A percentile compares a stretch with the other conserved stretches of the same genome.
phyloP scores from a whole-genome alignment of 2,113 vertebrate species.

The Coptodon bakossiorum region DNA sequence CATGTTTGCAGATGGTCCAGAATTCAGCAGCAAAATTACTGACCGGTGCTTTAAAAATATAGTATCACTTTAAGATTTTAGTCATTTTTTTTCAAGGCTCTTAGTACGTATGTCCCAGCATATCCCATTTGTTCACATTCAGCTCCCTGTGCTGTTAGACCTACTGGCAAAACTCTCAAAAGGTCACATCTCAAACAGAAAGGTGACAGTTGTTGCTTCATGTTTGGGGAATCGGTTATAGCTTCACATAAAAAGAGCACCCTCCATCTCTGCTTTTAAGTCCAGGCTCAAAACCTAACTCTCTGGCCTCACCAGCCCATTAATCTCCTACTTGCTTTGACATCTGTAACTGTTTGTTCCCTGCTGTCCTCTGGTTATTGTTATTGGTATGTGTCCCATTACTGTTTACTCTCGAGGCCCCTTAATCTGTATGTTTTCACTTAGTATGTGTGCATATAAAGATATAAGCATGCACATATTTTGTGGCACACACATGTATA shows the following conservation, averaged over 20 bases:
- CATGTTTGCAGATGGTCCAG: not conserved
- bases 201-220: not conserved
- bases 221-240: not conserved
- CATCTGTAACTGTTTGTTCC: not conserved
- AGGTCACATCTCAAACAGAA: not conserved
- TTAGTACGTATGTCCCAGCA: not conserved
- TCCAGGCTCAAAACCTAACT: not conserved
- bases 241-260: not conserved
- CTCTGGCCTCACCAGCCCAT: not conserved
- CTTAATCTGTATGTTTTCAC: not conserved
- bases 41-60: not conserved
- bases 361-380: not conserved
- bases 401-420: not conserved
- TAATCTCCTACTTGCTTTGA: not conserved
- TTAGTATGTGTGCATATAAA: not conserved
- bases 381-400: not conserved
- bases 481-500: not conserved
- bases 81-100: not conserved
- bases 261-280: not conserved
- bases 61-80: not conserved
- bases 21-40: not conserved
- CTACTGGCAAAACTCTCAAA: not conserved
- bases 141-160: not conserved
- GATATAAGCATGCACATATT: not conserved
- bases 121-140: not conserved